Percentiles rank a stretch among this genome's conserved stretches.
Evolutionary conservation across 2,113 vertebrate genomes (phyloP).

Genomic region (Melanerpes aurifrons): DNA sequence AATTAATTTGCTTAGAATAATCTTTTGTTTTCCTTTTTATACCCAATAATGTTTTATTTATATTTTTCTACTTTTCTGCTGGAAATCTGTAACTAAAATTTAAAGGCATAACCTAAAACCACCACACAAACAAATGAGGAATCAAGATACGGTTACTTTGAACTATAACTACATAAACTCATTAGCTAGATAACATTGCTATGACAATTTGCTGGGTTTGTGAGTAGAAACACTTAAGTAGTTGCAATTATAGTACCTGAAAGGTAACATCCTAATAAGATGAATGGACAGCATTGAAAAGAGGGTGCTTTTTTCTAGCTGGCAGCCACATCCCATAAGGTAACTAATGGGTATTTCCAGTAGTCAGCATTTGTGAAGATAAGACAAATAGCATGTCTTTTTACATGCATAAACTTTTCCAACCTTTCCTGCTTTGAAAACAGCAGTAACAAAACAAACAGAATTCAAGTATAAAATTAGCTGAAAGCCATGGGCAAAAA

Average conservation of each 20-base stretch:
- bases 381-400: slow-evolving; percentile 43
- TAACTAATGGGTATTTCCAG: slow-evolving; percentile 26
- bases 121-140: not conserved
- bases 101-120: too few relatives aligned
- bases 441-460: not conserved
- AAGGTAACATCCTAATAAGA: slow-evolving; percentile 50
- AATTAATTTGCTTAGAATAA: too few relatives aligned
- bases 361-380: slow-evolving; percentile 42
- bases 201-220: slow-evolving; percentile 34
- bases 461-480: not conserved
- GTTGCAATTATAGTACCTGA: slow-evolving; percentile 54
- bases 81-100: too few relatives aligned
- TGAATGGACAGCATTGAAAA: slow-evolving; percentile 45
- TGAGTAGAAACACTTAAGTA: slow-evolving; percentile 24
- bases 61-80: too few relatives aligned
- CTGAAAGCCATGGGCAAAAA: not conserved
- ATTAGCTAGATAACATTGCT: slow-evolving; percentile 28
- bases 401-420: slow-evolving; percentile 26
- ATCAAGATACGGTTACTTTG: slow-evolving; percentile 21
- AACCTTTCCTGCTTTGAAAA: not conserved
- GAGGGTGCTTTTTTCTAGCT: not conserved
- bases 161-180: slow-evolving; percentile 5
- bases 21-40: too few relatives aligned
- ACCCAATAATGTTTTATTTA: too few relatives aligned
- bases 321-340: slow-evolving; percentile 15